phyloP scores from a whole-genome alignment of 2,888 invertebrate genomes.

The Balanococcus diminutus region DNA sequence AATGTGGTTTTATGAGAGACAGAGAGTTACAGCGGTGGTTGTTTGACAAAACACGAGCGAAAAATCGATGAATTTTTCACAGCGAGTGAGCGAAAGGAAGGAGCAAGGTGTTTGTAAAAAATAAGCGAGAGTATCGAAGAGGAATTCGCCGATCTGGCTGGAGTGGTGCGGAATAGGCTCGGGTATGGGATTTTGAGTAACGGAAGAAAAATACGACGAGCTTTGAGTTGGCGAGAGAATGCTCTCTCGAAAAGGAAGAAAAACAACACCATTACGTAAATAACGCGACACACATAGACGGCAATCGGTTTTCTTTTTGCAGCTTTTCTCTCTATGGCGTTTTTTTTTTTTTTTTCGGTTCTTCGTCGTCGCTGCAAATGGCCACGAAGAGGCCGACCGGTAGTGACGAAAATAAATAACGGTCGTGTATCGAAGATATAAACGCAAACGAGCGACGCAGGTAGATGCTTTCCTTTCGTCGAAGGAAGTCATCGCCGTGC shows the following conservation, averaged over 20 bases:
- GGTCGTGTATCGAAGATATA: slow-evolving; percentile 8
- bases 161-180: background rate
- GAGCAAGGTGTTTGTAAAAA: too few species aligned
- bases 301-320: background rate
- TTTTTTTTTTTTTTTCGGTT: background rate
- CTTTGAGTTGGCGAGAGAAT: background rate
- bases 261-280: background rate
- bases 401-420: slow-evolving; percentile 27
- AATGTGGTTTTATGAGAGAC: background rate
- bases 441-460: background rate
- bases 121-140: background rate
- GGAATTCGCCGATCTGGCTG: background rate
- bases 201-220: background rate
- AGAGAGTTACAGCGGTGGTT: background rate
- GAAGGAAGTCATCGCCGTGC: background rate
- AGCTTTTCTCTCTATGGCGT: background rate
- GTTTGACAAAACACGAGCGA: background rate
- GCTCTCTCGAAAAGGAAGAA: background rate
- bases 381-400: background rate
- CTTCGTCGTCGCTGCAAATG: background rate
- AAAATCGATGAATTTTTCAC: background rate
- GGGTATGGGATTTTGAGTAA: background rate
- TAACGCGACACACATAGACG: slow-evolving; percentile 1
- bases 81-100: background rate
- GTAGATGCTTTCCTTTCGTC: background rate